Evolutionary conservation across 2,797 vertebrate species (phyloP).

Genomic region (Cyclura pinguis): DNA sequence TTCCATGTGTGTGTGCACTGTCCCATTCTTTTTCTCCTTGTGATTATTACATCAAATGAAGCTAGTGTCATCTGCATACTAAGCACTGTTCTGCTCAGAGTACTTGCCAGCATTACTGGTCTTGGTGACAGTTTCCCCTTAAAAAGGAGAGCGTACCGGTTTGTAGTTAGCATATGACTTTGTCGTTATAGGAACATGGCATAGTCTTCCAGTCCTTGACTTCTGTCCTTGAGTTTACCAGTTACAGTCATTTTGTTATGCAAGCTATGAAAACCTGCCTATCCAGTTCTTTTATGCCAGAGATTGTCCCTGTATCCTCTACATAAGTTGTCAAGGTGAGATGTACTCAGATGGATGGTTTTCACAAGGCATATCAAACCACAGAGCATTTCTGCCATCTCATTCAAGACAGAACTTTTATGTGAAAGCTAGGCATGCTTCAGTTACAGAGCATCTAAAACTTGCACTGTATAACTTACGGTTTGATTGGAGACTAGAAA

Average conservation of each 20-base stretch:
- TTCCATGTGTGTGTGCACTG: background rate
- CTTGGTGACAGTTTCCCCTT: background rate
- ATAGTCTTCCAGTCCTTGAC: constrained; percentile 2
- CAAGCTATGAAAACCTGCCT: constrained; percentile 30
- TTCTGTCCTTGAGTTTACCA: constrained; percentile 26
- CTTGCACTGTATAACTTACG: background rate
- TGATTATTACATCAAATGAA: background rate
- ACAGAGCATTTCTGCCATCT: background rate
- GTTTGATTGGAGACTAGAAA: background rate
- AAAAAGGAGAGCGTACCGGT: background rate
- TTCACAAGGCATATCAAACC: constrained; percentile 4
- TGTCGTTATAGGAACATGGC: background rate
- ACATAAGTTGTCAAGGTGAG: background rate
- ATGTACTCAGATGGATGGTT: background rate
- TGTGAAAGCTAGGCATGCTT: background rate
- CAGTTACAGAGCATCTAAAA: background rate
- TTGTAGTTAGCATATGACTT: background rate
- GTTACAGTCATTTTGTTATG: constrained; percentile 28
- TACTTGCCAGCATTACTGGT: background rate
- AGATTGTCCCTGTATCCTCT: background rate
- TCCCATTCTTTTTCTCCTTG: background rate
- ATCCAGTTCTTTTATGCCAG: constrained; percentile 16
- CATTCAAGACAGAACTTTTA: background rate
- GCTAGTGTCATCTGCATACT: background rate
- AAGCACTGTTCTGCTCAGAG: background rate